A percentile compares a stretch with the other conserved stretches of the same genome.
Conservation (phyloP, 2,797 vertebrate genomes). For the Mus spretus region DNA sequence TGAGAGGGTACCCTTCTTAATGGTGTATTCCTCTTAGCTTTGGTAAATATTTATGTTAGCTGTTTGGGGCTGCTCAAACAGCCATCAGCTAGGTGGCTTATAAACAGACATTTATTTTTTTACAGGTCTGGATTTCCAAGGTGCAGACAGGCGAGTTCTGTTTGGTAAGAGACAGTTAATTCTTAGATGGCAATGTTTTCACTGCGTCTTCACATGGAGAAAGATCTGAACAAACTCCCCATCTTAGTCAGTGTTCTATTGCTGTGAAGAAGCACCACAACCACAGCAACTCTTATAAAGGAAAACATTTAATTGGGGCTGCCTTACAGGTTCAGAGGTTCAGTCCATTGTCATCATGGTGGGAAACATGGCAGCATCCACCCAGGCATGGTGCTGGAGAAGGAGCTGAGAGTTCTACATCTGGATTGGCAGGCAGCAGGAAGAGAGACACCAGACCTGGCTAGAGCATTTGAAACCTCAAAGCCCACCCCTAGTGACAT, state of each 20-base stretch:
- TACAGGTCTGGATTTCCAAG: background rate
- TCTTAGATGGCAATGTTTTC: background rate
- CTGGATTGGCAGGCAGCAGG: background rate
- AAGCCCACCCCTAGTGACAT: background rate
- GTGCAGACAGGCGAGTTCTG: background rate
- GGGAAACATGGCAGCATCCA: background rate
- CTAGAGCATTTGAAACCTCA: background rate
- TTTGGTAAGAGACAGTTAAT: background rate
- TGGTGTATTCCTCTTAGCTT: background rate
- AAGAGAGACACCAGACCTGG: background rate
- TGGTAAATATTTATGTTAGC: background rate
- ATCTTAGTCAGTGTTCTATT: background rate
- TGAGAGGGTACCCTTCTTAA: background rate
- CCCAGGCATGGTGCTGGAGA: no score
- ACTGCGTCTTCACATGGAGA: background rate
- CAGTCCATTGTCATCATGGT: background rate
- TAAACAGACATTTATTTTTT: constrained; percentile 4
- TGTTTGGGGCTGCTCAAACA: background rate
- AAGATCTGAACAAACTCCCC: background rate
- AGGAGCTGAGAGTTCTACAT: background rate
- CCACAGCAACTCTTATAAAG: background rate
- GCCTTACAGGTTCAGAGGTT: background rate
- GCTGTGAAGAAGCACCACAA: background rate
- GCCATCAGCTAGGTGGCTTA: background rate
- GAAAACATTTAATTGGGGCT: background rate